These are phyloP conservation scores for human (Homo sapiens) DNA, from an alignment of 2,113 vertebrate species.

Conservation along the genomic window GRCh38 chr7:95327501-95328000, in stretches of 20 bases:
- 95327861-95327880: not conserved
- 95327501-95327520: not conserved
- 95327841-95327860: not conserved
- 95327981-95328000: not conserved
- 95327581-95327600: not conserved
- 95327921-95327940: not conserved
- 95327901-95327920: not conserved
- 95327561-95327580: not conserved
- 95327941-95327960: no score
- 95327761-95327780: not conserved
- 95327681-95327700: constrained; percentile 17
- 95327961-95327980: not conserved
- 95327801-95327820: not conserved
- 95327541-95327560: not conserved
- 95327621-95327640: not conserved
- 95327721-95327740: not conserved
- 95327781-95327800: not conserved
- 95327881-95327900: not conserved
- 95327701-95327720: not conserved
- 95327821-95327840: not conserved
- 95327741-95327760: not conserved
- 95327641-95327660: not conserved
- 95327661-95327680: not conserved
- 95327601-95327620: not conserved
- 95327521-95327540: not conserved